phyloP scores from a whole-genome alignment of 2,888 invertebrate genomes.

The Scaptomyza tumidula region DNA sequence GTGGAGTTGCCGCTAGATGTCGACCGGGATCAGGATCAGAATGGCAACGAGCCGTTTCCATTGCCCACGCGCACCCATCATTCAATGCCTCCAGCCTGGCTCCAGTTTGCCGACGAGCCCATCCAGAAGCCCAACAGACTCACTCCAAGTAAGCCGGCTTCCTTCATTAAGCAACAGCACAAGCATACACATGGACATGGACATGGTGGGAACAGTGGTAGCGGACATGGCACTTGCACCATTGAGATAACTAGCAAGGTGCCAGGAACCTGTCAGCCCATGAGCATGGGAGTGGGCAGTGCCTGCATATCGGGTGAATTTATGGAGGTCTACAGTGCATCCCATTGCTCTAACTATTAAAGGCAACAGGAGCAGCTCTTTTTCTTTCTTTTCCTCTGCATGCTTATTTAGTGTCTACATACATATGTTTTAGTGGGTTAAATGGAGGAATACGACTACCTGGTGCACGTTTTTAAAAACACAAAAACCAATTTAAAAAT shows the following conservation, averaged over 20 bases:
- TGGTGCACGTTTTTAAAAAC: conserved; percentile 52
- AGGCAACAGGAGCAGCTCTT: background rate
- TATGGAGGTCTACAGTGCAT: conserved; percentile 75
- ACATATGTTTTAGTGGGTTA: conserved; percentile 36
- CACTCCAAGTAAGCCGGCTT: conserved; percentile 34
- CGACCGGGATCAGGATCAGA: conserved; percentile 48
- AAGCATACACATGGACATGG: conserved; percentile 49
- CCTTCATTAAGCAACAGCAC: conserved; percentile 59
- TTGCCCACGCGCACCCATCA: conserved; percentile 46
- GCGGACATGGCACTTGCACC: conserved; percentile 67
- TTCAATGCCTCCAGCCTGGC: conserved; percentile 65
- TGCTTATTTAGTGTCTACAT: conserved; percentile 43
- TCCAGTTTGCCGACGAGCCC: conserved; percentile 68
- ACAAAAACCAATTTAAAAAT: conserved; percentile 19
- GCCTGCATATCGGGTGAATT: conserved; percentile 83
- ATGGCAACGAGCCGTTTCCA: conserved; percentile 33
- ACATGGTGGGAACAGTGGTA: conserved; percentile 43
- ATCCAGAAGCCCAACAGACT: conserved; percentile 48
- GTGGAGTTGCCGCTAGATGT: conserved; percentile 70
- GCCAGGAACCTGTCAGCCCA: conserved; percentile 78
- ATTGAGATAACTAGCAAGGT: conserved; percentile 82
- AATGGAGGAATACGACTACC: conserved; percentile 65
- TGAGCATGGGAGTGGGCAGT: conserved; percentile 75
- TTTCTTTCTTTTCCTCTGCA: conserved; percentile 12
- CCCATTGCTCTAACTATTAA: conserved; percentile 60